phyloP scores from a whole-genome alignment of 2,888 invertebrate species.

The Celastrina argiolus region DNA sequence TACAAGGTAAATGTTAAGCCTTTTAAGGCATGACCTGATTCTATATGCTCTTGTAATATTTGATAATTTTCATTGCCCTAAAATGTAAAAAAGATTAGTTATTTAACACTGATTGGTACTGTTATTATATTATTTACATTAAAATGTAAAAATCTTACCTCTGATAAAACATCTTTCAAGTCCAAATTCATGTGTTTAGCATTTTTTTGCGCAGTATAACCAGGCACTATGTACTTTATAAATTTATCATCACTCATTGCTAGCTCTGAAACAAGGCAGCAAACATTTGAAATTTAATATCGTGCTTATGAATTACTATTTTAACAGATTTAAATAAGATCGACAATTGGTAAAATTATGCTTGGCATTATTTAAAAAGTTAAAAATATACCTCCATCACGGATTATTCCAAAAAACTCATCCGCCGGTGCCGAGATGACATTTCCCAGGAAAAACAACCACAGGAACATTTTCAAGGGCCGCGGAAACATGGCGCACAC shows the following conservation, averaged over 20 bases:
- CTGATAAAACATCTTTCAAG: slow-evolving; percentile 36
- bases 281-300: neutral
- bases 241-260: slow-evolving; percentile 41
- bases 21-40: slow-evolving; percentile 48
- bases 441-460: slow-evolving; percentile 43
- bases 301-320: neutral
- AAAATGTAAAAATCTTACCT: slow-evolving; percentile 32
- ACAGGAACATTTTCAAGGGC: slow-evolving; percentile 43
- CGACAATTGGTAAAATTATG: neutral
- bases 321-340: neutral
- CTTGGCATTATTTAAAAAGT: slow-evolving; percentile 7
- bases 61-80: slow-evolving; percentile 49
- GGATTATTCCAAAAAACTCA: slow-evolving; percentile 48
- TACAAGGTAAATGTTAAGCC: slow-evolving; percentile 69
- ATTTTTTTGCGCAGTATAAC: slow-evolving; percentile 40
- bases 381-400: slow-evolving; percentile 48
- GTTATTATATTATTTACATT: neutral
- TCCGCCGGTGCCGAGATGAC: slow-evolving; percentile 46
- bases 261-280: slow-evolving; percentile 33
- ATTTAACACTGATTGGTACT: neutral
- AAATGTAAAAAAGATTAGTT: slow-evolving; percentile 37
- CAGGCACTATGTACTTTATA: slow-evolving; percentile 46
- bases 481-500: slow-evolving; percentile 30
- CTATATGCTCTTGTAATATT: slow-evolving; percentile 43
- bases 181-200: slow-evolving; percentile 33